A percentile compares a stretch with the other conserved stretches of the same genome.
These are phyloP conservation scores for Limnephilus auricula DNA, from an alignment of 2,888 invertebrate genomes.

Conservation along the genomic window DNA sequence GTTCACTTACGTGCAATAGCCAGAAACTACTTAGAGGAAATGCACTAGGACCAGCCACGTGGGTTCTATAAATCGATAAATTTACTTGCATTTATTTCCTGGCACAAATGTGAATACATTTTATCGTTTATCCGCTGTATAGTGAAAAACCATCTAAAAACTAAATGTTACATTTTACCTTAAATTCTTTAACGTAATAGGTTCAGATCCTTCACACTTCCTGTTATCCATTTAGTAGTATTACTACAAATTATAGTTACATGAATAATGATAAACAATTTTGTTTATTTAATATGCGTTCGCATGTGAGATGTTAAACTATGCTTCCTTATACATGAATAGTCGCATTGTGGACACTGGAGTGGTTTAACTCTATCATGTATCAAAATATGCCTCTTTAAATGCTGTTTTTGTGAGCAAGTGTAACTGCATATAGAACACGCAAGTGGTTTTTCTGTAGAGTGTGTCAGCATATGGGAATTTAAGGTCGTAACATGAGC, in stretches of 20 bases:
- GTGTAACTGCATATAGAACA: not conserved
- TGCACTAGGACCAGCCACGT: not conserved
- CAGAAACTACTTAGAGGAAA: not conserved
- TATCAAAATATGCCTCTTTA: slow-evolving; percentile 14
- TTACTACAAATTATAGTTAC: not conserved
- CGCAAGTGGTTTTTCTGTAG: not conserved
- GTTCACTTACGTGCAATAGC: not conserved
- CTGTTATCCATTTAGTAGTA: not conserved
- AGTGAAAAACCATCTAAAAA: not conserved
- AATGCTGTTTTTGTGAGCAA: not conserved
- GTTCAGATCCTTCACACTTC: no score
- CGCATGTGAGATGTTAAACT: not conserved
- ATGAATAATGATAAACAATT: not conserved
- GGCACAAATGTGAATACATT: not conserved
- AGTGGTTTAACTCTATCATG: slow-evolving; percentile 4
- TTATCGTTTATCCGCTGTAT: not conserved
- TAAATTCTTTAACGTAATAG: not conserved
- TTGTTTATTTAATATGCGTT: not conserved
- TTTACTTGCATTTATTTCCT: no score
- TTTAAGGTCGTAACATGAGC: not conserved
- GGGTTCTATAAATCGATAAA: no score
- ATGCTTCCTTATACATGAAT: not conserved
- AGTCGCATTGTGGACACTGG: not conserved
- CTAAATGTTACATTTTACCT: not conserved
- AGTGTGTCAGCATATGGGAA: slow-evolving; percentile 25